Conservation (phyloP, 2,113 vertebrate genomes). For the Nesogale talazaci region DNA sequence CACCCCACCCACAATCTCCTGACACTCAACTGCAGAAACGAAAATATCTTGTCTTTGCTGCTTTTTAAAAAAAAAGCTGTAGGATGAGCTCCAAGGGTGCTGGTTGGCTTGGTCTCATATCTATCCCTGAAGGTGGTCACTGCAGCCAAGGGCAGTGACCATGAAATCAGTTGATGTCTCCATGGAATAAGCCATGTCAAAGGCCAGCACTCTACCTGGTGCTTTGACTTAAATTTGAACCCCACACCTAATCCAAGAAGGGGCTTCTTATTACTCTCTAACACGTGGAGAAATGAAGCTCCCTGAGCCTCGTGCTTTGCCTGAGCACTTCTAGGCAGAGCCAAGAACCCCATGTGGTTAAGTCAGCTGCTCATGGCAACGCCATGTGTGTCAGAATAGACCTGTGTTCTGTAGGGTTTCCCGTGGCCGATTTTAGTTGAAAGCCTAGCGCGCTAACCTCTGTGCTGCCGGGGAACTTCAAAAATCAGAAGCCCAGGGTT, state of each 20-base stretch:
- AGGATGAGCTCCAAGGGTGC: not conserved
- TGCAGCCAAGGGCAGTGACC: not conserved
- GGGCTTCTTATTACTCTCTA: not conserved
- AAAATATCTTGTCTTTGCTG: not conserved
- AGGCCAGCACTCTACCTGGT: not conserved
- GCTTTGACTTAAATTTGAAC: not conserved
- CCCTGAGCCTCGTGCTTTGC: fast-evolving
- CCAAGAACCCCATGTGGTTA: not conserved
- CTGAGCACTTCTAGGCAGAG: not conserved
- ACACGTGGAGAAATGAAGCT: not conserved
- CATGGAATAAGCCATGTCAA: not conserved
- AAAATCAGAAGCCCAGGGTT: not conserved
- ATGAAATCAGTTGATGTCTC: no score
- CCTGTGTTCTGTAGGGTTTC: not conserved
- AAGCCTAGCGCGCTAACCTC: not conserved
- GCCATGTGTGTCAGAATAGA: not conserved
- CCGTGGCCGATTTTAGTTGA: not conserved
- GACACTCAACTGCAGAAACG: no score
- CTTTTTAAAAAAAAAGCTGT: not conserved
- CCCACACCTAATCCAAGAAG: not conserved
- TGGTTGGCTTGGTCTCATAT: not conserved
- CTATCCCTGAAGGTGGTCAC: not conserved
- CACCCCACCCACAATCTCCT: not conserved
- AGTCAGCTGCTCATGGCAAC: not conserved
- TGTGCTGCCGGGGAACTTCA: not conserved